A percentile compares a stretch with the other conserved stretches of the same genome.
Evolutionary conservation across 2,888 invertebrate genomes (phyloP).

Genomic region (Andrena dorsata): DNA sequence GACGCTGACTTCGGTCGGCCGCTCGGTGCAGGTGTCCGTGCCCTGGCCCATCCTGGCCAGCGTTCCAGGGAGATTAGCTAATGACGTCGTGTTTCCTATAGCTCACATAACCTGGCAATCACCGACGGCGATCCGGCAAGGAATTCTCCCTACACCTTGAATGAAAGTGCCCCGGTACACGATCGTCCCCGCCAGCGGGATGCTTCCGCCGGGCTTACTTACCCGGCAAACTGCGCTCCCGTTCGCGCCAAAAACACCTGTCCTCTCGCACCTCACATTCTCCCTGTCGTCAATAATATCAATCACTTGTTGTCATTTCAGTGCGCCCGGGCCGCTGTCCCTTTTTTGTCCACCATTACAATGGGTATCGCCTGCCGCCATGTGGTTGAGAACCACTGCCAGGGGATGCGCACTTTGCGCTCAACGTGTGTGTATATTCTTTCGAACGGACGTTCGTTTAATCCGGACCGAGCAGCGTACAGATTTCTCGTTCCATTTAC

Average conservation of each 20-base stretch:
- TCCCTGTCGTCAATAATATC: slow-evolving; percentile 77
- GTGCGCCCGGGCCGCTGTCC: slow-evolving; percentile 50
- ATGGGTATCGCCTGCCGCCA: background rate
- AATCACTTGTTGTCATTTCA: slow-evolving; percentile 79
- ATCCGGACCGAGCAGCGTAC: too few relatives aligned
- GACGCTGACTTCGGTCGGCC: slow-evolving; percentile 83
- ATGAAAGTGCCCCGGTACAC: slow-evolving; percentile 46
- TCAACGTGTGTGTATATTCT: background rate
- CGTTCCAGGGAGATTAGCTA: slow-evolving; percentile 17
- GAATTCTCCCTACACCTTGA: slow-evolving; percentile 58
- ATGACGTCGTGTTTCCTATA: slow-evolving; percentile 33
- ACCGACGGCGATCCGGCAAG: slow-evolving; percentile 37
- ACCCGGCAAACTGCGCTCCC: slow-evolving; percentile 66
- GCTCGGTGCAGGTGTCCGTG: slow-evolving; percentile 82
- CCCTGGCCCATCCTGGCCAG: slow-evolving; percentile 81
- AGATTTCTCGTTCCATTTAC: background rate
- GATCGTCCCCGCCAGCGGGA: slow-evolving; percentile 33
- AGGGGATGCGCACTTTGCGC: slow-evolving; percentile 10
- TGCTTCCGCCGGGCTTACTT: slow-evolving; percentile 49
- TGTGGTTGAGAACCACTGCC: slow-evolving; percentile 31
- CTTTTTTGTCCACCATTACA: slow-evolving; percentile 29
- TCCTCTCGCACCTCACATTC: slow-evolving; percentile 73
- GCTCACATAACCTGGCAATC: slow-evolving; percentile 76
- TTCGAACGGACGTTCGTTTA: background rate
- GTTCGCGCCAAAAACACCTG: slow-evolving; percentile 64